Conservation (phyloP, 2,888 invertebrate species). For the Polydesmus complanatus region DNA sequence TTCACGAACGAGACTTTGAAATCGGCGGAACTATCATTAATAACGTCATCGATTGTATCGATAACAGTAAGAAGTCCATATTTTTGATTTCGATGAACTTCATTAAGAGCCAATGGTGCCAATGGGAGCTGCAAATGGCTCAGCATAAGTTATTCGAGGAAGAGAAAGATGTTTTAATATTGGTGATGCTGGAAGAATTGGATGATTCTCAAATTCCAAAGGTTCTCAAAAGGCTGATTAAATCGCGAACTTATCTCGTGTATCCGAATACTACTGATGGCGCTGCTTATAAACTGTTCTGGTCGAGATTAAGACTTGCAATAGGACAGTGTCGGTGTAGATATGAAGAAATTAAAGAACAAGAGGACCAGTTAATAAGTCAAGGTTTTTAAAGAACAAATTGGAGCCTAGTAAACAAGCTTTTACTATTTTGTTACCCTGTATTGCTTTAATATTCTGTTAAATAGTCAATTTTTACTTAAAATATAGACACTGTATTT, state of each 20-base stretch:
- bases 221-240: conserved; percentile 3
- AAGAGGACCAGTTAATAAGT: too few relatives aligned
- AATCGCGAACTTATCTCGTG: conserved; percentile 3
- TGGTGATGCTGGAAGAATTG: conserved; percentile 47
- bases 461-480: too few relatives aligned
- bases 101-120: conserved; percentile 52
- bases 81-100: conserved; percentile 52
- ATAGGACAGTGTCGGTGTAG: conserved; percentile 7
- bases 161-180: conserved; percentile 42
- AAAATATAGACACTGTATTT: too few relatives aligned
- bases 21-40: conserved; percentile 46
- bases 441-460: too few relatives aligned
- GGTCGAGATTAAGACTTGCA: conserved; percentile 8
- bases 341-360: too few relatives aligned
- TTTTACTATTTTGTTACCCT: too few relatives aligned
- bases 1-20: conserved; percentile 54
- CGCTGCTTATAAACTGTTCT: conserved; percentile 1
- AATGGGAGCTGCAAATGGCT: conserved; percentile 48
- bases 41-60: too few relatives aligned
- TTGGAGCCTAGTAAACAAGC: too few relatives aligned
- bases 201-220: conserved; percentile 5
- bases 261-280: not conserved
- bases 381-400: too few relatives aligned
- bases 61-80: conserved; percentile 48
- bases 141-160: conserved; percentile 48